Base-by-base conservation (phyloP, 2,797 vertebrate genomes). In the Lutjanus campechanus region DNA sequence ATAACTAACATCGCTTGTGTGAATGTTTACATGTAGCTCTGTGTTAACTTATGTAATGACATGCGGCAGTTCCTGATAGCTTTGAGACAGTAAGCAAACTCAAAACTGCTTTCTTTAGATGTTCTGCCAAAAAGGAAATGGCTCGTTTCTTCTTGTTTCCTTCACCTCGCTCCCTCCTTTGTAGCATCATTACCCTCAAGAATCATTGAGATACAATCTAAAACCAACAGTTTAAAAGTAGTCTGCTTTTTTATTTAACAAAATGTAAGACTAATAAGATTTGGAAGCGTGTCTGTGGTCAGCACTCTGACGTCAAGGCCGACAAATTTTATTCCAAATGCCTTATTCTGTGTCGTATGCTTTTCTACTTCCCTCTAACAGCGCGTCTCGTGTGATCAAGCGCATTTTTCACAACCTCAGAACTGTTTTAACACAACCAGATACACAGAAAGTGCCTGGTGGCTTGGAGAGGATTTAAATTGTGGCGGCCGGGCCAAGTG, bases 361-460 rank as follows among this genome's bases (percentile, higher is more conserved):
- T 77, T 79, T 88, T 75, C 66, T 70, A 44, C 64, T 81, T 86
- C 54, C 60, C 62, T 85, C 67, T 64, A 68, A 17, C 16, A 46
- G 43, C 11, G 13, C 4, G 3, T 76, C 65, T 83, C 36, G 41
- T 87, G 73, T 75, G 63, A 89, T 88, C 64, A 71, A 73, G 82
- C 61, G 47, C 40, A 58, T 54, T 79, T 86, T 62, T 85, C 70
- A 80, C 63, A 62, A 83, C 82, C 82, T 74, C 69, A 63, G 68
- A 81, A 51, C 54, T 16, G 64, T 69, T 84, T 86, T 77, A 88
- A 88, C 79, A 85, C 60, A 73, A 86, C 73, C 88, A 88, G 65
- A 86, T 80, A 85, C 82, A 85, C 65, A 83, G 40, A 89, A 89
- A 90, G 78, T 79, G 66, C 72, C 17, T 36, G 25, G 61, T 83